Base-by-base conservation (phyloP, 2,113 vertebrate species). In the Leucopsar rothschildi region DNA sequence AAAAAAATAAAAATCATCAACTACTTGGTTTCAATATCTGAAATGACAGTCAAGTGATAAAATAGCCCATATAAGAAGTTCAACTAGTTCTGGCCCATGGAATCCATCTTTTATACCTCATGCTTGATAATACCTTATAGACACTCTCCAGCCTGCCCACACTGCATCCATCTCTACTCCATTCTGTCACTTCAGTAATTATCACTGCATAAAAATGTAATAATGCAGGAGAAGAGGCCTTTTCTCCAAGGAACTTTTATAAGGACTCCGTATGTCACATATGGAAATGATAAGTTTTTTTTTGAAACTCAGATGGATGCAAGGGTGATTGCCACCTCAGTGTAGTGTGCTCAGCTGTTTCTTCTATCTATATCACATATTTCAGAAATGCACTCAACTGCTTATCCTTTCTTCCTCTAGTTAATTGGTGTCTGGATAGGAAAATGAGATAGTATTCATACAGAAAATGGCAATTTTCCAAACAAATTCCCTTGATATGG, bases 101-200 rank as follows among this genome's bases (percentile, higher is more conserved):
- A 85, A 82, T 50, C 53, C 5, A 9, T 92, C 89, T 85, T 85
- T 55, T 14, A 40, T 82, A 47, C 35, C 22, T 88, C 25, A 23
- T 59, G 40, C 29, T 90, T 63, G 29, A 52, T 73, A 77, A 86
- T 95, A 86, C 78, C 87, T 94, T 59, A 77, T 84, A 85, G 82
- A 80, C 66, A 47, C 35, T 73, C 28, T 82, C 14, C 63, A 90
- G 53, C 22, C 55, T 80, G 28, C 35, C n/a, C 35, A 50, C 2
- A 0, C 39, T 66, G 29, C 44, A 83, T 83, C n/a, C 70, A 33
- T 90, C 78, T 91, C 40, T 55, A 7, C 75, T 87, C 33, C 47
- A 31, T 89, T 90, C 82, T 94, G 66, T 70, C 68, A 77, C 63
- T 93, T 90, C 71, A 66, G 68, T 92, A 96, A 93, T 95, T 95